A percentile compares a stretch with the other conserved stretches of the same genome.
Evolutionary conservation across 2,888 invertebrate genomes (phyloP).

Genomic region (Cryptus viduatorius): DNA sequence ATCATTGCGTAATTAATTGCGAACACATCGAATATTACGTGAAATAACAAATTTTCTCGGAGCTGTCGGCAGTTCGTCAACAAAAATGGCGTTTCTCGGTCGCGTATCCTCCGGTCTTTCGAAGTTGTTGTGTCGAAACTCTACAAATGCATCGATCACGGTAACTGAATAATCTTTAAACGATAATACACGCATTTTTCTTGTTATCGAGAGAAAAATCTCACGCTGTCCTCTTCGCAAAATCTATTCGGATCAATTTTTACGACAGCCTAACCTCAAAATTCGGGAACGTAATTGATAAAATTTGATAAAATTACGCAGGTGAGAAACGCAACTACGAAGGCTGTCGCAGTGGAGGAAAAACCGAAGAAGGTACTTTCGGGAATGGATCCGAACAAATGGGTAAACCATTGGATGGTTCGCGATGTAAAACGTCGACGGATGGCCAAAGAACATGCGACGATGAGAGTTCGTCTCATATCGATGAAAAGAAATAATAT

Average conservation of each 20-base stretch:
- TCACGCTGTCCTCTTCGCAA: background rate
- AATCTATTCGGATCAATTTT: background rate
- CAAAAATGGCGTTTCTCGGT: conserved; percentile 59
- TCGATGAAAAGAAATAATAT: conserved; percentile 94
- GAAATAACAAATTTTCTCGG: background rate
- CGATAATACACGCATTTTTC: background rate
- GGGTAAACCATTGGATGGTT: conserved; percentile 94
- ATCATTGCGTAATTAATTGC: too few relatives aligned
- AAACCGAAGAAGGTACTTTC: background rate
- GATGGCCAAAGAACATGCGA: conserved; percentile 90
- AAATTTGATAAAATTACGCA: conserved; percentile 18
- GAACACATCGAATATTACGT: too few relatives aligned
- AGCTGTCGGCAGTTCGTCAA: conserved; percentile 39
- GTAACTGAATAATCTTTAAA: conserved; percentile 24
- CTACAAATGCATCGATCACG: conserved; percentile 7
- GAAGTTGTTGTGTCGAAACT: conserved; percentile 46
- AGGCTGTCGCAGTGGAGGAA: background rate
- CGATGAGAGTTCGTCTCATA: conserved; percentile 92
- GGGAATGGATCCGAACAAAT: conserved; percentile 86
- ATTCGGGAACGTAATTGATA: background rate
- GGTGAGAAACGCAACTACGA: conserved; percentile 53
- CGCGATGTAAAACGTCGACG: conserved; percentile 94
- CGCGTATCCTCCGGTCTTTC: conserved; percentile 49
- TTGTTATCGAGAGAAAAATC: background rate
- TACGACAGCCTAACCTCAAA: conserved; percentile 56